Evolutionary conservation across 2,113 vertebrate genomes (phyloP), one percentile per base, ranked within the genome.

Genomic region (Ptilonorhynchus violaceus): DNA sequence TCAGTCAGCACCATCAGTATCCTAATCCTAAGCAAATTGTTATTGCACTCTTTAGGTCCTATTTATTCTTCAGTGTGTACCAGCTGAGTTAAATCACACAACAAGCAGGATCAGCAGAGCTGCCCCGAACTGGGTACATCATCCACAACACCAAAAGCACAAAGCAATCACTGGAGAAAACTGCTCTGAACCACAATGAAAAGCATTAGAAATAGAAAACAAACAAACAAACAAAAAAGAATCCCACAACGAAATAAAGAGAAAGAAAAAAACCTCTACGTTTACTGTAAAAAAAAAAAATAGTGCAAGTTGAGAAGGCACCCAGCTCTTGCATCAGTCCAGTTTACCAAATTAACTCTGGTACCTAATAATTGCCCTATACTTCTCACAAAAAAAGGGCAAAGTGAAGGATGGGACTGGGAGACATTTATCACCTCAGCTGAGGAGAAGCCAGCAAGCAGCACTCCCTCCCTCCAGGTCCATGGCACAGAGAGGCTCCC

Each of bases 201-300:
- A 81, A 74, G 39, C 1, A 10, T 30, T 30, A 59, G 30, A 58
- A 76, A 55, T 0, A 16, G 27, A 10, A 11, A 31, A n/a, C n/a
- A 30, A 31, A 7, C 23, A 16, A 10, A 8, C 2, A 47, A 47
- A 6, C 44, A 42, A 33, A 33, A 44, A 39, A 13, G 42, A 42
- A 13, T 42, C 15, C 42, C 13, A 35, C 12, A 30, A 58, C 31
- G 76, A 44, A 82, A 78, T 55, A 6, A 53, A 84, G 13, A 33
- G 2, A 73, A 74, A 44, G 5, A 19, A 35, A 21, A 28, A 10
- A 10, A 0, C 1, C 4, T 27, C 17, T 11, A 37, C 39, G 8
- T 44, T 44, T 46, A 21, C 24, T 39, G 19, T 30, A 46, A 67
- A 82, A 91, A 39, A 91, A 39, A 64, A 4, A 8, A 68, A 5